These are phyloP conservation scores for Cheilosia vernalis DNA, from an alignment of 2,888 invertebrate genomes.

Conservation along the genomic window DNA sequence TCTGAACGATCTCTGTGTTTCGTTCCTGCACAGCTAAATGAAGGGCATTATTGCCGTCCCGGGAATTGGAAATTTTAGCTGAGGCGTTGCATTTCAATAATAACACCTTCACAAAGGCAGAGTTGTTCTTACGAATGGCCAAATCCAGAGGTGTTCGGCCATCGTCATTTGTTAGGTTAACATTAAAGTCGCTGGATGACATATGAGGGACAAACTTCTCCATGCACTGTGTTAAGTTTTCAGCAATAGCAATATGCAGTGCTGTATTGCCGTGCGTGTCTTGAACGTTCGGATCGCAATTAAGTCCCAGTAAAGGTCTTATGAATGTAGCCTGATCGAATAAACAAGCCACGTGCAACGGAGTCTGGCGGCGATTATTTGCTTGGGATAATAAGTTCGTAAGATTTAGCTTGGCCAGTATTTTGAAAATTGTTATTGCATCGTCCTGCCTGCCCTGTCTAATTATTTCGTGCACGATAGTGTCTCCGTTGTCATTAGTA, in stretches of 20 bases:
- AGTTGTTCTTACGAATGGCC: conserved; percentile 85
- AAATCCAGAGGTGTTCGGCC: conserved; percentile 85
- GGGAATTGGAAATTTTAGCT: conserved; percentile 81
- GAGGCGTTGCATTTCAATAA: conserved; percentile 83
- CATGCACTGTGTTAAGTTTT: conserved; percentile 78
- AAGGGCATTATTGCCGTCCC: conserved; percentile 82
- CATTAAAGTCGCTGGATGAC: conserved; percentile 73
- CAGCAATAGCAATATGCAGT: conserved; percentile 83
- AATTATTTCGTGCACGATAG: conserved; percentile 81
- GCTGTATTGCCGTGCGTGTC: conserved; percentile 83
- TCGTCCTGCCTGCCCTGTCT: conserved; percentile 78
- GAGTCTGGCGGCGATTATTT: conserved; percentile 84
- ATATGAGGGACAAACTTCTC: conserved; percentile 77
- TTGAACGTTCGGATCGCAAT: conserved; percentile 83
- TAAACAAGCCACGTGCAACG: conserved; percentile 84
- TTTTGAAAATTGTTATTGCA: conserved; percentile 79
- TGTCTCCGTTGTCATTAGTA: conserved; percentile 78
- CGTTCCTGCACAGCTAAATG: conserved; percentile 81
- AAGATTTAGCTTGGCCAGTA: conserved; percentile 79
- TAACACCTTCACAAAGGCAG: conserved; percentile 83
- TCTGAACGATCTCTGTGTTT: conserved; percentile 77
- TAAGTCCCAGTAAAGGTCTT: conserved; percentile 79
- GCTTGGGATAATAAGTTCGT: conserved; percentile 82
- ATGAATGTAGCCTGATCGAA: conserved; percentile 79
- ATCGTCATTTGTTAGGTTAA: conserved; percentile 82